A percentile compares a stretch with the other conserved stretches of the same genome.
Conservation (phyloP, 2,797 vertebrate genomes). For the Glyptemys insculpta region DNA sequence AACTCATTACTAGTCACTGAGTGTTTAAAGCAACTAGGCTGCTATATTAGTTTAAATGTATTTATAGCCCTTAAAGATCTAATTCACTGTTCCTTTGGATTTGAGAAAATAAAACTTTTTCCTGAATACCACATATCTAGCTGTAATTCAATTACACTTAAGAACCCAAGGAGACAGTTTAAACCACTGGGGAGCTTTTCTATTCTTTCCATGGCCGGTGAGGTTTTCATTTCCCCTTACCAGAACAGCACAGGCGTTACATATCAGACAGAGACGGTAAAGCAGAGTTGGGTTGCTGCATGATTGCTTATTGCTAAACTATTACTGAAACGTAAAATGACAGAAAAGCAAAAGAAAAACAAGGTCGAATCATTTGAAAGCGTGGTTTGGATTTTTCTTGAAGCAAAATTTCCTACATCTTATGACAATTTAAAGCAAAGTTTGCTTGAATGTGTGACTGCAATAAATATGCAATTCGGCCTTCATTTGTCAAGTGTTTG, state of each 20-base stretch:
- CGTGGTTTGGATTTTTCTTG: neutral
- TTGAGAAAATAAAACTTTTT: constrained; percentile 60
- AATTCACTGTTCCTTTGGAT: constrained; percentile 51
- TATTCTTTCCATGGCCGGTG: constrained; percentile 61
- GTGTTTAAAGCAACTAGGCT: constrained; percentile 31
- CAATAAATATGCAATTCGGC: constrained; percentile 53
- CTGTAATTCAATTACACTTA: constrained; percentile 67
- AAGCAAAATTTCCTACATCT: neutral
- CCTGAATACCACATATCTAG: constrained; percentile 42
- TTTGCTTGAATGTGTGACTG: neutral
- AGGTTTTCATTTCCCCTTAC: constrained; percentile 52
- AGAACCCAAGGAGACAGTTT: constrained; percentile 64
- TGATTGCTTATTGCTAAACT: neutral
- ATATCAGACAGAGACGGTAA: neutral
- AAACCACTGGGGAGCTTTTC: constrained; percentile 62
- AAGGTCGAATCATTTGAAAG: constrained; percentile 36
- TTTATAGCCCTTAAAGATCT: constrained; percentile 55
- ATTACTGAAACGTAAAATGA: constrained; percentile 60
- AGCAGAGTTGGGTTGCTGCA: constrained; percentile 3
- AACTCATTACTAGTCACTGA: constrained; percentile 43
- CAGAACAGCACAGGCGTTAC: constrained; percentile 60
- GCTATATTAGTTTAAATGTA: constrained; percentile 52
- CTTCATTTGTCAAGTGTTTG: constrained; percentile 31
- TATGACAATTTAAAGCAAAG: constrained; percentile 24
- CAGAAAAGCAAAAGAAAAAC: constrained; percentile 42